These are phyloP conservation scores for Phalanger gymnotis DNA, from an alignment of 2,797 vertebrate genomes.

Conservation along the genomic window DNA sequence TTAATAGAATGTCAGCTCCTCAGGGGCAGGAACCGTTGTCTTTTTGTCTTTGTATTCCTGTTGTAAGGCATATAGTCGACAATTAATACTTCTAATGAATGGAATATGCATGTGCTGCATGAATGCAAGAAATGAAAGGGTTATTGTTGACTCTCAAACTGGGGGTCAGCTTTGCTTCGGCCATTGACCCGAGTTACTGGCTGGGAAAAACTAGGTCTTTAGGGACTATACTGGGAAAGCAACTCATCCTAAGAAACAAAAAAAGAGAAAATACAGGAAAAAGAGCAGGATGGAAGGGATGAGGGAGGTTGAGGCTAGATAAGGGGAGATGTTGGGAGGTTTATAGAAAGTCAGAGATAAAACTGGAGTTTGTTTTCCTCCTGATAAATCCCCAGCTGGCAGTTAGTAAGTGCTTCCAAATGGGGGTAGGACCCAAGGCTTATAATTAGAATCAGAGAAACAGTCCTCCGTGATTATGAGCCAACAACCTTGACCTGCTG, in stretches of 20 bases:
- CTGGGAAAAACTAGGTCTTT: not conserved
- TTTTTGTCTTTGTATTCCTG: not conserved
- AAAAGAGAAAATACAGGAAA: not conserved
- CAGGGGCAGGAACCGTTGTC: not conserved
- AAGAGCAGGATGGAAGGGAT: not conserved
- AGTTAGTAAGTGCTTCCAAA: not conserved
- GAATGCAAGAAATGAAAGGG: not conserved
- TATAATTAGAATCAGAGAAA: not conserved
- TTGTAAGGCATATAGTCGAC: not conserved
- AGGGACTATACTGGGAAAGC: not conserved
- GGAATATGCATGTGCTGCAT: not conserved
- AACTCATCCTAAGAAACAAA: not conserved
- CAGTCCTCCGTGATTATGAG: not conserved
- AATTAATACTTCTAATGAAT: not conserved
- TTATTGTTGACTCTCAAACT: not conserved
- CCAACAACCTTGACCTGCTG: not conserved
- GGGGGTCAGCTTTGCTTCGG: not conserved
- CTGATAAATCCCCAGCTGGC: not conserved
- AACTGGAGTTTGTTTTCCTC: not conserved
- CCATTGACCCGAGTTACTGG: not conserved
- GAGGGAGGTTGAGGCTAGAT: not conserved
- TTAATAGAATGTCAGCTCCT: not conserved
- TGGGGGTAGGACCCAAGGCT: not conserved
- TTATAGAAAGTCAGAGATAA: not conserved
- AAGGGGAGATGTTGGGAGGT: not conserved